phyloP scores from a whole-genome alignment of 2,113 vertebrate genomes.

The Oxyura jamaicensis region DNA sequence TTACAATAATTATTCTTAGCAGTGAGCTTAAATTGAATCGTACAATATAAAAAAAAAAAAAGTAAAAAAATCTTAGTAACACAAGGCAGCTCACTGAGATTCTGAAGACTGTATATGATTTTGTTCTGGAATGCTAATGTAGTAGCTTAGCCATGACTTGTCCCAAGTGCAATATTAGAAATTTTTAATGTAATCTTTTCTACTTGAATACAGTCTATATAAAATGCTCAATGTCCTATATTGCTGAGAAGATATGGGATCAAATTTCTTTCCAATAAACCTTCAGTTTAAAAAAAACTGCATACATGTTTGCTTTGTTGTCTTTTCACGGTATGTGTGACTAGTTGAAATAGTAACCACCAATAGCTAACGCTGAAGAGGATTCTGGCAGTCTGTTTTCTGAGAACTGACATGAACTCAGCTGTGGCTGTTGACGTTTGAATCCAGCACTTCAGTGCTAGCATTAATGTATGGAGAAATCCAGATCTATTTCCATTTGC shows the following conservation, averaged over 20 bases:
- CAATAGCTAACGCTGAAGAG: not conserved
- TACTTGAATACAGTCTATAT: conserved; percentile 70
- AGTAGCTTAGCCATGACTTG: conserved; percentile 60
- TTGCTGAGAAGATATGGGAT: conserved; percentile 68
- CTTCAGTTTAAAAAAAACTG: conserved; percentile 46
- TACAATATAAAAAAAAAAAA: not conserved
- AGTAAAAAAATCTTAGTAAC: not conserved
- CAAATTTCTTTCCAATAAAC: conserved; percentile 76
- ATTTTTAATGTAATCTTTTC: conserved; percentile 66
- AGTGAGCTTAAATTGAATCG: not conserved
- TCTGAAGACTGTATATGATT: conserved; percentile 1
- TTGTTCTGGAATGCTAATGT: conserved; percentile 38
- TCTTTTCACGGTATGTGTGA: not conserved
- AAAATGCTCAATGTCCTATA: conserved; percentile 59
- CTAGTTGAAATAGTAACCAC: not conserved
- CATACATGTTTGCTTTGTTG: not conserved
- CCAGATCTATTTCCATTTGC: not conserved
- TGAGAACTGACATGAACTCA: not conserved
- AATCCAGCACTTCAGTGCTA: not conserved
- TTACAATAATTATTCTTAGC: not conserved
- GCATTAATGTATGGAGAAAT: not conserved
- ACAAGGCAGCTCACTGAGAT: not conserved
- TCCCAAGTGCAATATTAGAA: conserved; percentile 66
- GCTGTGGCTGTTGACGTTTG: not conserved
- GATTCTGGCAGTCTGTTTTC: not conserved